These are phyloP conservation scores for Dolomedes plantarius DNA, from an alignment of 2,888 invertebrate species.

Conservation along the genomic window DNA sequence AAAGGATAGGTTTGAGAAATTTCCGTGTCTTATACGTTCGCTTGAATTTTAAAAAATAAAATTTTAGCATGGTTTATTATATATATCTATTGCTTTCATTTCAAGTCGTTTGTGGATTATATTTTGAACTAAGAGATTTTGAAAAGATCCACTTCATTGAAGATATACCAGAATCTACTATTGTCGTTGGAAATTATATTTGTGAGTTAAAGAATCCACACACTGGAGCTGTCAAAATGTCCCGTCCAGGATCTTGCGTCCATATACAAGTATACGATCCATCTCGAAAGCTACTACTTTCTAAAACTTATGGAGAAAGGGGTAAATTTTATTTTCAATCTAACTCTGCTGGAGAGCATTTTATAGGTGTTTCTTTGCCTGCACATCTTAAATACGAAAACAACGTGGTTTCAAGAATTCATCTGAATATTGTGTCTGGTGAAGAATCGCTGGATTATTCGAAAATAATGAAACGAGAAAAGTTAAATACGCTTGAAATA, in stretches of 20 bases:
- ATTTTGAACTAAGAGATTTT: neutral
- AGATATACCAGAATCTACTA: neutral
- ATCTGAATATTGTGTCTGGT: neutral
- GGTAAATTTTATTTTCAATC: slow-evolving; percentile 1
- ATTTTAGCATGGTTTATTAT: no score
- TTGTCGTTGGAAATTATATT: neutral
- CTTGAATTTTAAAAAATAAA: no score
- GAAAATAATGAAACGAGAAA: neutral
- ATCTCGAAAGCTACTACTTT: neutral
- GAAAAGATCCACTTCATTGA: neutral
- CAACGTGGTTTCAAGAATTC: neutral
- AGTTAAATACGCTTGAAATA: neutral
- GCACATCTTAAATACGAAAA: neutral
- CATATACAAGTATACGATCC: neutral
- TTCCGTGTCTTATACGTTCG: no score
- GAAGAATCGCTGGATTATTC: neutral
- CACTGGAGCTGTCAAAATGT: neutral
- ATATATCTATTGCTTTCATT: no score
- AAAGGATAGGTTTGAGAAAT: no score
- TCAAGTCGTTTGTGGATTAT: neutral
- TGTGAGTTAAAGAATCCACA: neutral
- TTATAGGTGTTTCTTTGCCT: neutral
- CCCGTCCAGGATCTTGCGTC: neutral
- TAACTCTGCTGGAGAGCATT: neutral
- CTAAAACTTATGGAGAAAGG: neutral